Conservation (phyloP, 2,888 invertebrate species). For the Eupithecia insigniata region DNA sequence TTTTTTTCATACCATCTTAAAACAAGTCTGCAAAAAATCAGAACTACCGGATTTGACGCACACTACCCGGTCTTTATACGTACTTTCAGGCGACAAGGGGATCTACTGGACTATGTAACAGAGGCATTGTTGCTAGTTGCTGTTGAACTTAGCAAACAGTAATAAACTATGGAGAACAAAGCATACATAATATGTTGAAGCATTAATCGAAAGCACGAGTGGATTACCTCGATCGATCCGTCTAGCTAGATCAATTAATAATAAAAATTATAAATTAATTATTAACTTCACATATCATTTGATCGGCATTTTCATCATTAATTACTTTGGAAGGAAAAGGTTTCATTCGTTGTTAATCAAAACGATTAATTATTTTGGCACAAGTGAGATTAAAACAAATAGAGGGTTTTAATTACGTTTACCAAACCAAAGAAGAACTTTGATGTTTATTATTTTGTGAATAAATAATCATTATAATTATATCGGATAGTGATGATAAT, state of each 20-base stretch:
- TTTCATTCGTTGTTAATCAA: background rate
- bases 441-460: too few species aligned
- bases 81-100: too few species aligned
- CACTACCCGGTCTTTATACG: too few species aligned
- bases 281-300: background rate
- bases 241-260: too few species aligned
- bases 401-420: background rate
- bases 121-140: background rate
- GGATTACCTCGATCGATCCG: background rate
- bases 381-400: background rate
- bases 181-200: background rate
- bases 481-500: too few species aligned
- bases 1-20: too few species aligned
- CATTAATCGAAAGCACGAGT: background rate
- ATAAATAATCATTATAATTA: too few species aligned
- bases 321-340: background rate
- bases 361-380: constrained; percentile 1
- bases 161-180: background rate
- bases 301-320: background rate
- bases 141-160: constrained; percentile 3
- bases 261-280: constrained; percentile 1
- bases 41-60: too few species aligned
- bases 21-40: too few species aligned
- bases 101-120: too few species aligned
- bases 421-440: too few species aligned